Base-by-base conservation (phyloP, 1,140 invertebrate genomes). In the Chironomus tepperi region DNA sequence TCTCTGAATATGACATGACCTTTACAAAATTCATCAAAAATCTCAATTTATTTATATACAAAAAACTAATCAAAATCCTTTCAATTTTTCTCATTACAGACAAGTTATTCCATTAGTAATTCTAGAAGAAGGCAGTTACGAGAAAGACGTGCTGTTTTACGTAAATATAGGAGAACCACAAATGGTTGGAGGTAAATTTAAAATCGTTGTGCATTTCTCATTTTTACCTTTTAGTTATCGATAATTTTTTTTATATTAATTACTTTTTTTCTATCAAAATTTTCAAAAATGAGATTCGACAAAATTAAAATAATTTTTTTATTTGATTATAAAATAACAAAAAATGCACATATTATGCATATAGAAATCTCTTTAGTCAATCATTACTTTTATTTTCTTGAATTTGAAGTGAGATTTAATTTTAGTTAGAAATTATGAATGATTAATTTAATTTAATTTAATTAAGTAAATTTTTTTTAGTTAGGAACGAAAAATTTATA, bases 51-150 rank as follows among this genome's bases (percentile, higher is more conserved):
- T 57, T 2, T 2, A 10, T 2, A 57, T 57, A 2, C 47, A 3
- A n/a, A 57, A 57, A 57, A 57, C n/a, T 57, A 12, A 57, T 57
- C n/a, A 12, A 57, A 57, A 12, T 2, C 47, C n/a, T n/a, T n/a
- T 57, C n/a, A 12, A 7, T 3, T 70, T 70, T 70, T 70, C 16
- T 18, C 18, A 2, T 93, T 93, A 15, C 88, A 98, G 96, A 81
- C 92, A 96, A 86, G 84, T 84, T 75, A 93, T 99, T 79, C 84
- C 87, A 42, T 85, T 99, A 74, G 88, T 89, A 75, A 97, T 99
- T 76, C 88, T 96, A 75, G 97, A 99, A 84, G 95, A 98, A 81
- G 97, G 98, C 83, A 96, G 95, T 80, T 99, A 99, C 81, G 96
- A 99, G 82, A 98, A 98, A 83, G 94, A 96, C 80, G 93, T 97